Evolutionary conservation across 1,140 invertebrate species (phyloP).

Genomic region (Dysdera silvatica): DNA sequence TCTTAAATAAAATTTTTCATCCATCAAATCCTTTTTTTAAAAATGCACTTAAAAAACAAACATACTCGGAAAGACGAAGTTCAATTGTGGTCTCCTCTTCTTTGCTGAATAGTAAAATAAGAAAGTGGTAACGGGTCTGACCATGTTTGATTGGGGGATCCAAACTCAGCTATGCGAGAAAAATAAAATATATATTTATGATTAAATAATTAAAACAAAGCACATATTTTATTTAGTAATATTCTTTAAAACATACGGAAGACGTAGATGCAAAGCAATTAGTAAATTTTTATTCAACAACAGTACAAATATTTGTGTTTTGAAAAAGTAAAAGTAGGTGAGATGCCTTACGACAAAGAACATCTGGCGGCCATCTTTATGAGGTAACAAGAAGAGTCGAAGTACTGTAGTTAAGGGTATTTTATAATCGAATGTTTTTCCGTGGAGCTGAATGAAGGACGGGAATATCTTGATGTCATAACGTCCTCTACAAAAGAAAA

Average conservation of each 20-base stretch:
- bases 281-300: too few relatives aligned
- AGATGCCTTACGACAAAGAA: slow-evolving; percentile 82
- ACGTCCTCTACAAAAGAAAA: slow-evolving; percentile 70
- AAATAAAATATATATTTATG: slow-evolving; percentile 14
- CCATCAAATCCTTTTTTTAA: too few relatives aligned
- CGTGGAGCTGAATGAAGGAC: slow-evolving; percentile 95
- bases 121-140: slow-evolving; percentile 88
- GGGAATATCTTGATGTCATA: slow-evolving; percentile 99
- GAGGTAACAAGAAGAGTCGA: slow-evolving; percentile 87
- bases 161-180: slow-evolving; percentile 61
- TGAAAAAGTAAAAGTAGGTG: too few relatives aligned
- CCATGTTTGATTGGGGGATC: slow-evolving; percentile 99
- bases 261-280: too few relatives aligned
- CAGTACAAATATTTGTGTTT: too few relatives aligned
- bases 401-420: slow-evolving; percentile 94
- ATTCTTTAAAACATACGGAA: not conserved
- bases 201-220: too few relatives aligned
- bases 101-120: slow-evolving; percentile 88
- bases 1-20: too few relatives aligned
- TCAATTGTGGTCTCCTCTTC: slow-evolving; percentile 85
- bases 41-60: slow-evolving; percentile 29
- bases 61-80: slow-evolving; percentile 79
- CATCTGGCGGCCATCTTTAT: slow-evolving; percentile 96
- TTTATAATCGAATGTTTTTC: slow-evolving; percentile 99
- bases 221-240: not conserved